Evolutionary conservation across 2,113 vertebrate species (phyloP), one percentile per base, ranked within the genome.

Genomic region (Circaetus cinerascens): DNA sequence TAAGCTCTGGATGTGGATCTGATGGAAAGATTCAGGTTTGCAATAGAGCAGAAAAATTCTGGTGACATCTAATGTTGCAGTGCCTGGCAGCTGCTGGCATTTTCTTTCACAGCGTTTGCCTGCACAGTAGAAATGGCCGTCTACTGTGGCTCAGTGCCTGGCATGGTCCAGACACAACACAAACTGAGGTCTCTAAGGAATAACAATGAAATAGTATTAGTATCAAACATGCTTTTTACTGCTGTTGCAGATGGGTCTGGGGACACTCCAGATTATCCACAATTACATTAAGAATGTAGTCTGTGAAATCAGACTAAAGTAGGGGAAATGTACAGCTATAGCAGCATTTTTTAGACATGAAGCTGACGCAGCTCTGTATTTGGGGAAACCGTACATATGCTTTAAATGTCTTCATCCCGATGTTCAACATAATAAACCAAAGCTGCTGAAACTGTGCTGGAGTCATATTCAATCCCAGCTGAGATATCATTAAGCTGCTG

Each of bases 381-480:
- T 0, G 0, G 62, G 43, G 40, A 34, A 30, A 11, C 34, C 3
- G 2, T 15, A 15, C 10, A 64, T 7, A 7, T 26, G 62, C 62
- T 79, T 83, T 43, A 22, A 51, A 60, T 16, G 12, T 27, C 75
- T 79, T 60, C 13, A 4, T 38, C 32, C 71, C 68, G 53, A 15
- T 56, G 43, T 43, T 68, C 14, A 45, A 29, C 12, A 1, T 2
- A 46, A 30, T 16, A 83, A 77, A 51, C 67, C 36, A 60, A 53
- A 83, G 79, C 75, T 79, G 60, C 60, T 59, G 85, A 53, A 79
- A 22, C 38, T 22, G 40, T 30, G 56, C 48, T 79, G 78, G 59
- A 76, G 72, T 13, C 36, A 21, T 15, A 38, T 15, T 12, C 48
- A 18, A 0, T 27, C 53, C 53, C 63, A 69, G 53, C 57, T 64